phyloP scores from a whole-genome alignment of 1,140 invertebrate genomes.

The Panulirus ornatus region DNA sequence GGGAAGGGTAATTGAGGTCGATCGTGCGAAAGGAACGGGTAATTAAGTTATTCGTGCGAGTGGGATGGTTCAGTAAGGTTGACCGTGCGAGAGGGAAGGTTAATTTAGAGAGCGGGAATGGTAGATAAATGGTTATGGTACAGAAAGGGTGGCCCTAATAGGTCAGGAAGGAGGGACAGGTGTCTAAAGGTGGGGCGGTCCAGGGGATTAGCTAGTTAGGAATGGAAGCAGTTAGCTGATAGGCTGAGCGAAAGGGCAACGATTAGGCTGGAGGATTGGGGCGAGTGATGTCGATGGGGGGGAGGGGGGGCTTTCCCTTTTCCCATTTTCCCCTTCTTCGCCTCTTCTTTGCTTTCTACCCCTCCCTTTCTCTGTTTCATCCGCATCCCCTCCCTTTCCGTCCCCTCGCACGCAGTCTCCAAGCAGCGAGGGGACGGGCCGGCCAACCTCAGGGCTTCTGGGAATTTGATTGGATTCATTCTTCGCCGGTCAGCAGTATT shows the following conservation, averaged over 20 bases:
- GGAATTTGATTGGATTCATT: constrained; percentile 41
- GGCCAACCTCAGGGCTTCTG: background rate
- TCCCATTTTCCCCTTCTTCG: too few species aligned
- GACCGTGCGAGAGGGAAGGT: too few species aligned
- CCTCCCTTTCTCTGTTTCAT: background rate
- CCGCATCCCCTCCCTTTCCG: background rate
- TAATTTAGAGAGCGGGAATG: too few species aligned
- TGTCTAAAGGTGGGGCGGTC: too few species aligned
- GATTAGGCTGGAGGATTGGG: background rate
- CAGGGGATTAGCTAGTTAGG: too few species aligned
- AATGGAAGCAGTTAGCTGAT: background rate
- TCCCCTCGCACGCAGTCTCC: background rate
- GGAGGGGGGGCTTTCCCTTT: background rate
- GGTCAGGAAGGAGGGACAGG: too few species aligned
- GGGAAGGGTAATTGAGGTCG: too few species aligned
- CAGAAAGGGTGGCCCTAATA: too few species aligned
- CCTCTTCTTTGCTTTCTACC: background rate
- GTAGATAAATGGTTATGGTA: too few species aligned
- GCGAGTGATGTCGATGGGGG: background rate
- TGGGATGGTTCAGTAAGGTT: too few species aligned
- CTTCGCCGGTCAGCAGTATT: constrained; percentile 23
- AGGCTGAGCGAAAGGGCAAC: background rate
- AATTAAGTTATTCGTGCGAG: too few species aligned
- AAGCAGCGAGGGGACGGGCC: background rate
- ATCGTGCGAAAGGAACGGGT: too few species aligned